phyloP scores from a whole-genome alignment of 2,797 vertebrate genomes.

The Thripadectes ignobilis region DNA sequence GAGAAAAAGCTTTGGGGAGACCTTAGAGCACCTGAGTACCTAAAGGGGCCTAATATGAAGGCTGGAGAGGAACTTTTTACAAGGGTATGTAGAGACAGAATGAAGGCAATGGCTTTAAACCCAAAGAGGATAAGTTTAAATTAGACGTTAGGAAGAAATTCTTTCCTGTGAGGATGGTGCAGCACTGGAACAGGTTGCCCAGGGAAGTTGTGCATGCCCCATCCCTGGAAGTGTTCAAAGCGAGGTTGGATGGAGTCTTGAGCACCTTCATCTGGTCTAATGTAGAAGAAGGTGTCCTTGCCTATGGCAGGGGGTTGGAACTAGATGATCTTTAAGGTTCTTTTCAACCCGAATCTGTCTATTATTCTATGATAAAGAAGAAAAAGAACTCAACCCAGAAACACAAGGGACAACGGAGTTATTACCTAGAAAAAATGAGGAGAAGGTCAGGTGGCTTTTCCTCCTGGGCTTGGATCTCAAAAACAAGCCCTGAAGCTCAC shows the following conservation, averaged over 20 bases:
- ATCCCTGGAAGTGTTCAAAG: background rate
- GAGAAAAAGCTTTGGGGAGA: background rate
- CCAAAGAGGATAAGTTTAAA: background rate
- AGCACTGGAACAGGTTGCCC: background rate
- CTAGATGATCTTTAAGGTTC: background rate
- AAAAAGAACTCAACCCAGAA: background rate
- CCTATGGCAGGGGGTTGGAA: background rate
- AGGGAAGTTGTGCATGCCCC: too few species aligned
- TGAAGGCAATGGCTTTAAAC: background rate
- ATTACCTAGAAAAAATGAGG: background rate
- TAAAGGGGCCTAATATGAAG: rapidly evolving
- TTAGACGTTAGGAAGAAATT: background rate
- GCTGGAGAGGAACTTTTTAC: background rate
- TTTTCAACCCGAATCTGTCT: background rate
- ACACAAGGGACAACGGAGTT: rapidly evolving
- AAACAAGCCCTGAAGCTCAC: background rate
- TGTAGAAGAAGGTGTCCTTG: background rate
- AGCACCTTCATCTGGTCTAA: rapidly evolving
- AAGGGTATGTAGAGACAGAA: background rate
- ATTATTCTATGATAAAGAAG: background rate
- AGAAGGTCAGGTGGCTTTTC: background rate
- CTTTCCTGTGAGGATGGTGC: background rate
- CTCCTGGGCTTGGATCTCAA: background rate
- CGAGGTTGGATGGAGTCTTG: background rate
- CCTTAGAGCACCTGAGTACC: background rate